These are phyloP conservation scores for Drosophila insularis DNA, from an alignment of 1,140 invertebrate genomes.

Conservation along the genomic window DNA sequence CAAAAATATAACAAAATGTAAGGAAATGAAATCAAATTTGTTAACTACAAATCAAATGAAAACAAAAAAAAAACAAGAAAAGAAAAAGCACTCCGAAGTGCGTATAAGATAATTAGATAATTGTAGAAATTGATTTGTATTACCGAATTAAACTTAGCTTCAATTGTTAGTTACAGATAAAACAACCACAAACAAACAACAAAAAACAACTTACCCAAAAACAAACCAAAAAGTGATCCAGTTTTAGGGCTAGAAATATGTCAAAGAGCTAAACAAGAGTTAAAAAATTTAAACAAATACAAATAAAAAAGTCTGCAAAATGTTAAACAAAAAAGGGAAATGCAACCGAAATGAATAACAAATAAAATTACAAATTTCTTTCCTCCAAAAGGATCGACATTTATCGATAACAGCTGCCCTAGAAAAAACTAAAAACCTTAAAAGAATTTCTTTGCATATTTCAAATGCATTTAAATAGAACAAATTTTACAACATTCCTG, in stretches of 20 bases:
- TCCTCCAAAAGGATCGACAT: too few species aligned
- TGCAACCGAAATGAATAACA: not conserved
- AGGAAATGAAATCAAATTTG: conserved; percentile 31
- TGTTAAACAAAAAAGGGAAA: conserved; percentile 26
- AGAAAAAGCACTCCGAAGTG: conserved; percentile 54
- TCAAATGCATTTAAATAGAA: too few species aligned
- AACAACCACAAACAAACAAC: conserved; percentile 21
- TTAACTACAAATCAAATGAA: conserved; percentile 32
- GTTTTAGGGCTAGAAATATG: conserved; percentile 27
- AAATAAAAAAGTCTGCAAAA: conserved; percentile 62
- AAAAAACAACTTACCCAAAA: conserved; percentile 33
- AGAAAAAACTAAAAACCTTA: too few species aligned
- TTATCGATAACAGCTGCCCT: too few species aligned
- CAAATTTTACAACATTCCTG: too few species aligned
- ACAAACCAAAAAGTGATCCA: conserved; percentile 68
- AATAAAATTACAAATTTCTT: not conserved
- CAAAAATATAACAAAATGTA: conserved; percentile 16
- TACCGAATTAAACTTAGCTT: conserved; percentile 34
- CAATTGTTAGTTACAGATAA: conserved; percentile 12
- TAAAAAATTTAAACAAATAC: conserved; percentile 19
- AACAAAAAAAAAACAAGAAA: conserved; percentile 17
- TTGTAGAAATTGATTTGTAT: conserved; percentile 25
- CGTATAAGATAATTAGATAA: conserved; percentile 26
- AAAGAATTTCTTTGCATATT: too few species aligned
- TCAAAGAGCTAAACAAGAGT: conserved; percentile 21